Conservation (phyloP, 2,113 vertebrate genomes). For the Oxygymnocypris stewartii region DNA sequence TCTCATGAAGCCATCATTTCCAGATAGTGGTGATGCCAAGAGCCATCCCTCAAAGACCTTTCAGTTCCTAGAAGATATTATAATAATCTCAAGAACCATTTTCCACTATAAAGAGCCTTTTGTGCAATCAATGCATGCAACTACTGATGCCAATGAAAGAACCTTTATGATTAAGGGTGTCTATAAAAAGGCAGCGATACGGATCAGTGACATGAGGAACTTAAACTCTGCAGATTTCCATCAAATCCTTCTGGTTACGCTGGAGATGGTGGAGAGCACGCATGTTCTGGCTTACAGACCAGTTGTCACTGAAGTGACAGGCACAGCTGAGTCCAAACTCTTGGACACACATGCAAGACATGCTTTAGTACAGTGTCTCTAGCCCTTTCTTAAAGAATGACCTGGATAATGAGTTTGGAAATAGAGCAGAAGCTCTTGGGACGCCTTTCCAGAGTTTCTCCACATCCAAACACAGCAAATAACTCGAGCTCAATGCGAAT, state of each 20-base stretch:
- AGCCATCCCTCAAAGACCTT: background rate
- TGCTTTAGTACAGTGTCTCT: background rate
- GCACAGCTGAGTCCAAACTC: slow-evolving; percentile 87
- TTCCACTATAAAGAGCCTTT: too few relatives aligned
- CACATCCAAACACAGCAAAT: background rate
- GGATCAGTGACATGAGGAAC: background rate
- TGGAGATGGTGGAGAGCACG: slow-evolving; percentile 62
- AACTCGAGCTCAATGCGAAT: too few relatives aligned
- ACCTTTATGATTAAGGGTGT: background rate
- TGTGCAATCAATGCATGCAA: too few relatives aligned
- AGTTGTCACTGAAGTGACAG: slow-evolving; percentile 93
- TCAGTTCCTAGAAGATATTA: background rate
- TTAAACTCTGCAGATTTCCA: background rate
- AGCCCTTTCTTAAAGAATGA: background rate
- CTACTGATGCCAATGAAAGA: too few relatives aligned
- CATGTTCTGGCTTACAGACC: slow-evolving; percentile 67
- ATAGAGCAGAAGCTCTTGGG: slow-evolving; percentile 9
- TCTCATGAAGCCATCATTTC: background rate
- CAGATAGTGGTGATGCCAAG: too few relatives aligned
- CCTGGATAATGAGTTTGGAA: slow-evolving; percentile 12
- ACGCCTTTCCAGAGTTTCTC: slow-evolving; percentile 6
- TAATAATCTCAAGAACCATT: too few relatives aligned
- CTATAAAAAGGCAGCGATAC: background rate
- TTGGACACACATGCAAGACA: slow-evolving; percentile 48
- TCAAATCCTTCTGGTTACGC: background rate